Evolutionary conservation across 2,797 vertebrate genomes (phyloP).

Genomic region (Eulemur coronatus): DNA sequence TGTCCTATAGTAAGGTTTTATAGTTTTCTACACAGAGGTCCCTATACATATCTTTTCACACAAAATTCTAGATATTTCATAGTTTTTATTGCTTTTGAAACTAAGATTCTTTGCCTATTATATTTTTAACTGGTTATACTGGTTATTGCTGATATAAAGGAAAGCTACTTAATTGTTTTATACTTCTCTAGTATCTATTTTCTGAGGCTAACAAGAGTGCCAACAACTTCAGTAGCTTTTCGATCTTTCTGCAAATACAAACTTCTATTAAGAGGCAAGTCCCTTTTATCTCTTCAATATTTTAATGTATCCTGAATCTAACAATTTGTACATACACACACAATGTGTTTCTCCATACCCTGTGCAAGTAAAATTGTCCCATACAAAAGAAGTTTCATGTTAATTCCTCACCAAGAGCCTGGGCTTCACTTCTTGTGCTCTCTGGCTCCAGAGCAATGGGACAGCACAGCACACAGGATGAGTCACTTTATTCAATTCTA

Average conservation of each 20-base stretch:
- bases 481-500: background rate
- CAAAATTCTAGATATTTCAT: background rate
- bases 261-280: background rate
- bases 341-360: background rate
- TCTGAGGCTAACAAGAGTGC: background rate
- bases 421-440: background rate
- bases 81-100: background rate
- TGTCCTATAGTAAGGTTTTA: background rate
- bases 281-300: background rate
- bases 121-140: background rate
- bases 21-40: background rate
- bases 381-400: accelerated
- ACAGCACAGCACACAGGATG: background rate
- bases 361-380: background rate
- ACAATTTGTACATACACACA: background rate
- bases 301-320: background rate
- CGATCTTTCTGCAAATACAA: background rate
- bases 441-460: background rate
- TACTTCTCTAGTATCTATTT: background rate
- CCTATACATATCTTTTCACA: background rate
- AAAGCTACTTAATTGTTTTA: background rate
- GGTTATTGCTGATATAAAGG: background rate
- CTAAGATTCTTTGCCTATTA: background rate
- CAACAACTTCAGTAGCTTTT: background rate
- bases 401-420: background rate